Evolutionary conservation across 2,888 invertebrate species (phyloP).

Genomic region (Leucophenga maculata): DNA sequence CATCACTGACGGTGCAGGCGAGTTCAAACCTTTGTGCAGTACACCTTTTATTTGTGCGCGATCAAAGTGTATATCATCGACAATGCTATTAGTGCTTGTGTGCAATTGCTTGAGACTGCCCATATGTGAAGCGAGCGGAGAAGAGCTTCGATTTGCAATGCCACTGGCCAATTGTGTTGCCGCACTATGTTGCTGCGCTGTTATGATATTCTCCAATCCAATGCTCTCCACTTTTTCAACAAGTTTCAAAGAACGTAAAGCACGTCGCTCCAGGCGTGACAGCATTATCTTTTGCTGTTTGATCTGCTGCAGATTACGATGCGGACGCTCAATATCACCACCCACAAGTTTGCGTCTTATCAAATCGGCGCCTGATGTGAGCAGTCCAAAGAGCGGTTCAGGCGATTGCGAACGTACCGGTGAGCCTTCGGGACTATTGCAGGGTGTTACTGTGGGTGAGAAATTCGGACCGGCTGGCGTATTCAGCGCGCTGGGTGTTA

Average conservation of each 20-base stretch:
- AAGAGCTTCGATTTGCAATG: slow-evolving; percentile 76
- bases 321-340: slow-evolving; percentile 71
- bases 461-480: slow-evolving; percentile 79
- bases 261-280: slow-evolving; percentile 70
- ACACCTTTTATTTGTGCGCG: slow-evolving; percentile 70
- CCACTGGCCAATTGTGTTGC: slow-evolving; percentile 75
- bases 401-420: slow-evolving; percentile 74
- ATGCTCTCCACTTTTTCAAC: slow-evolving; percentile 80
- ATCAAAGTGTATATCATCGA: slow-evolving; percentile 72
- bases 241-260: slow-evolving; percentile 74
- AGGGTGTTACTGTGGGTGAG: slow-evolving; percentile 89
- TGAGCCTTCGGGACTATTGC: slow-evolving; percentile 83
- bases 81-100: slow-evolving; percentile 69
- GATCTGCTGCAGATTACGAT: slow-evolving; percentile 60
- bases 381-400: slow-evolving; percentile 74
- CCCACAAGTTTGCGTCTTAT: slow-evolving; percentile 77
- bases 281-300: slow-evolving; percentile 69
- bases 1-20: slow-evolving; percentile 19
- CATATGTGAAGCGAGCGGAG: slow-evolving; percentile 86
- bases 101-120: slow-evolving; percentile 77
- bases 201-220: slow-evolving; percentile 80
- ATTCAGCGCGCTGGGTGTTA: slow-evolving; percentile 79
- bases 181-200: slow-evolving; percentile 72
- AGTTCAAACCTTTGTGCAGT: slow-evolving; percentile 58
- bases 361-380: slow-evolving; percentile 79